Evolutionary conservation across 2,113 vertebrate species (phyloP).

Genomic region (Hiodon alosoides): DNA sequence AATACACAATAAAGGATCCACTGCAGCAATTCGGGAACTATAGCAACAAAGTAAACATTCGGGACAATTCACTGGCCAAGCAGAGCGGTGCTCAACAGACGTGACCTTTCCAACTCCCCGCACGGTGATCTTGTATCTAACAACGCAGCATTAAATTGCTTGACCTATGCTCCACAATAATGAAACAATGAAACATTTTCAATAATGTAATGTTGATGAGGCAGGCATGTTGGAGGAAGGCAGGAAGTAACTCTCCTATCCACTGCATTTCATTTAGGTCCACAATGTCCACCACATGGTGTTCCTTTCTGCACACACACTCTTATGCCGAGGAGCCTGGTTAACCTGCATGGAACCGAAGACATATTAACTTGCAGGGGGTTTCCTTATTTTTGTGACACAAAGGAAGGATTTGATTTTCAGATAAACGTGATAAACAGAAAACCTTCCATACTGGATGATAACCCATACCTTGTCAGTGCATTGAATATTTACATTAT

Average conservation of each 20-base stretch:
- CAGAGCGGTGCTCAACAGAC: conserved; percentile 38
- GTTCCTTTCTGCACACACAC: neutral
- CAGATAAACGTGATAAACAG: neutral
- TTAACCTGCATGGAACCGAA: neutral
- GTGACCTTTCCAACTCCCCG: conserved; percentile 36
- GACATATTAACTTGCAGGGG: neutral
- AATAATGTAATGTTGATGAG: conserved; percentile 5
- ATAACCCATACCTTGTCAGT: neutral
- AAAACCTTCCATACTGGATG: neutral
- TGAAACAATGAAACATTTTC: conserved; percentile 15
- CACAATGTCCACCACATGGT: too few relatives aligned
- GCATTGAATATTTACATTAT: neutral
- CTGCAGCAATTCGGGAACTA: conserved; percentile 32
- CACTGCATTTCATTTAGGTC: too few relatives aligned
- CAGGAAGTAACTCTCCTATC: neutral
- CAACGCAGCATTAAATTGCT: conserved; percentile 47
- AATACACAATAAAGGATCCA: conserved; percentile 4
- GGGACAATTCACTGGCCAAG: conserved; percentile 34
- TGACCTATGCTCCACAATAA: conserved; percentile 34
- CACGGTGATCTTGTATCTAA: conserved; percentile 43
- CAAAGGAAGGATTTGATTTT: neutral
- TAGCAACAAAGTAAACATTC: conserved; percentile 45
- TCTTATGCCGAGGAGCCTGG: neutral
- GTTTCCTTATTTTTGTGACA: neutral
- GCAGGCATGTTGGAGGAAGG: neutral